Base-by-base conservation (phyloP, 2,888 invertebrate species). In the Coenonympha arcania region DNA sequence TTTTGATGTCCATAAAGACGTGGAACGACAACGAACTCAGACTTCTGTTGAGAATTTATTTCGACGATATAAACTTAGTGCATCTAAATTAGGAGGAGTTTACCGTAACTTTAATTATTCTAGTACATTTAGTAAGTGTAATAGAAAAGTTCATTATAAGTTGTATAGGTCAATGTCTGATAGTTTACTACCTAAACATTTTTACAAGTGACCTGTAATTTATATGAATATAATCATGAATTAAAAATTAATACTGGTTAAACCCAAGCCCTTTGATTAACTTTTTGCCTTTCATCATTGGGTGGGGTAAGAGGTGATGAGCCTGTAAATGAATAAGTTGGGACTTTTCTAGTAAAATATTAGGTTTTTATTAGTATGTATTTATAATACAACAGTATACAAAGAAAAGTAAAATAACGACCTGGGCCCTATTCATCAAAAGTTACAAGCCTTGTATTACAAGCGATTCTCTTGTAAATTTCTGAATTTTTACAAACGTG, bases 161-260 rank as follows among this genome's bases (percentile, higher is more conserved):
- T n/a, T n/a, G n/a, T n/a, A 28, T 24, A 45, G 36, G 37, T 45
- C 45, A 0, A 36, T 37, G 28, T 36, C 45, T 13, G 45, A 45
- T 13, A 45, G 36, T 19, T 36, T 37, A 13, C 16, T 45, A 16
- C 28, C 37, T 13, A 45, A 3, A n/a, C 26, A 37, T 28, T 36
- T 45, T 28, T 36, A 45, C 28, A 28, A 37, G 37, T 45, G 37
- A 45, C 6, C 1, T 45, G 9, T 24, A 22, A 8, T 20, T 28
- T 28, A 0, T 15, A 1, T n/a, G 4, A 33, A 33, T 33, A 16
- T 16, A 33, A 15, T 33, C 15, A 16, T 33, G 11, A 30, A 30
- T n/a, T n/a, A n/a, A n/a, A n/a, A n/a, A n/a, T n/a, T n/a, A n/a
- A n/a, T n/a, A n/a, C n/a, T n/a, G n/a, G n/a, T n/a, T n/a, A n/a